These are phyloP conservation scores for Cherax destructor DNA, from an alignment of 1,140 invertebrate genomes.

Conservation along the genomic window DNA sequence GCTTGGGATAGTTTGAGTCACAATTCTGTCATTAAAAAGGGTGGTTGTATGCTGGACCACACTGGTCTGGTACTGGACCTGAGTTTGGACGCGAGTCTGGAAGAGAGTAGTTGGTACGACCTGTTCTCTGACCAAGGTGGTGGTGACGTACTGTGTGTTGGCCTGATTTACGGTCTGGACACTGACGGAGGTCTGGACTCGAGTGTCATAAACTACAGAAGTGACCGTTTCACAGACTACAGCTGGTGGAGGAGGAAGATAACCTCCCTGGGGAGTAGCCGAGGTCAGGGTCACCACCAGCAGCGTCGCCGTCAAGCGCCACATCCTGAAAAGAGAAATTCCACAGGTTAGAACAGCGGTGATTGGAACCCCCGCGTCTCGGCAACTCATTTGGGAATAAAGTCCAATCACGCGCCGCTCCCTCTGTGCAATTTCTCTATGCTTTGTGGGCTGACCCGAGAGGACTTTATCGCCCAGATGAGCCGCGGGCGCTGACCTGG, in stretches of 20 bases:
- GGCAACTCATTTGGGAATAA: slow-evolving; percentile 59
- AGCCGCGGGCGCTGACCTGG: slow-evolving; percentile 15
- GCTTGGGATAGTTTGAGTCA: slow-evolving; percentile 39
- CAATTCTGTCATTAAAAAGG: slow-evolving; percentile 15
- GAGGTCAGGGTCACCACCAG: slow-evolving; percentile 36
- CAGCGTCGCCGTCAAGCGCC: slow-evolving; percentile 50
- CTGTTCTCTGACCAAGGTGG: slow-evolving; percentile 24
- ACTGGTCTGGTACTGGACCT: slow-evolving; percentile 30
- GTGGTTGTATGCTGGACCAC: slow-evolving; percentile 39
- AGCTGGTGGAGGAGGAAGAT: neutral
- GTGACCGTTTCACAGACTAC: slow-evolving; percentile 3
- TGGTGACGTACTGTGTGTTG: slow-evolving; percentile 41
- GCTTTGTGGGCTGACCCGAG: slow-evolving; percentile 37
- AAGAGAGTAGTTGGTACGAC: slow-evolving; percentile 53
- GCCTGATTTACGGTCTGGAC: slow-evolving; percentile 28
- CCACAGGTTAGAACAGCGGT: slow-evolving; percentile 59
- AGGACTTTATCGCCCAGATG: slow-evolving; percentile 66
- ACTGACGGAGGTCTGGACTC: slow-evolving; percentile 25
- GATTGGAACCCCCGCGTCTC: slow-evolving; percentile 65
- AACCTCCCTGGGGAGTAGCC: slow-evolving; percentile 22
- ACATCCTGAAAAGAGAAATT: slow-evolving; percentile 66
- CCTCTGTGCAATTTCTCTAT: slow-evolving; percentile 59
- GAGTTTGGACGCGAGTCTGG: slow-evolving; percentile 28
- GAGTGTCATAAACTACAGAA: slow-evolving; percentile 35
- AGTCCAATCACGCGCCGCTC: slow-evolving; percentile 65